These are phyloP conservation scores for Thomomys bottae DNA, from an alignment of 2,113 vertebrate species.

Conservation along the genomic window DNA sequence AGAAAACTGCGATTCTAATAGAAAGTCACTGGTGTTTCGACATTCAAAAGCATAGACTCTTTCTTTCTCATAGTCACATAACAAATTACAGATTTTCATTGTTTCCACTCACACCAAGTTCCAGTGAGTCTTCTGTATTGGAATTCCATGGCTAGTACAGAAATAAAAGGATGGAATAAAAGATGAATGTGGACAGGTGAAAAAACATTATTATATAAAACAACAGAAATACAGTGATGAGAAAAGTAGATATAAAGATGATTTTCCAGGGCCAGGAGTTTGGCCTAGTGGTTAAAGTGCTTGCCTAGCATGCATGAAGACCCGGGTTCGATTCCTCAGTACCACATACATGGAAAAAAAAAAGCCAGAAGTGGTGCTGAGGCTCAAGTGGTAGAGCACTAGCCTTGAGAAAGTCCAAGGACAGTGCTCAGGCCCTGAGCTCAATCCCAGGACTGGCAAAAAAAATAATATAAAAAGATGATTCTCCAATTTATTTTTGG, in stretches of 20 bases:
- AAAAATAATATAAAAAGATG: neutral
- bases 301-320: too few relatives aligned
- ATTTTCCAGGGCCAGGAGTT: too few relatives aligned
- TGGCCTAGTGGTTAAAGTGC: too few relatives aligned
- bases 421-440: too few relatives aligned
- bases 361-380: too few relatives aligned
- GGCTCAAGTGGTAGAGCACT: too few relatives aligned
- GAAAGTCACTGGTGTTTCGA: neutral
- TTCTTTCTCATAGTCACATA: neutral
- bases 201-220: neutral
- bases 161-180: neutral
- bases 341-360: too few relatives aligned
- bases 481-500: conserved; percentile 22
- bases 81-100: neutral
- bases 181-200: neutral
- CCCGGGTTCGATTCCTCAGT: too few relatives aligned
- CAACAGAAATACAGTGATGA: neutral
- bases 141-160: neutral
- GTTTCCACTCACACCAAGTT: neutral
- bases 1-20: neutral
- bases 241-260: neutral
- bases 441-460: too few relatives aligned
- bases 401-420: too few relatives aligned
- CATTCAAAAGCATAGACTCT: neutral
- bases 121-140: neutral